These are phyloP conservation scores for Heteromormyrus szaboi DNA, from an alignment of 2,797 vertebrate species.

Conservation along the genomic window DNA sequence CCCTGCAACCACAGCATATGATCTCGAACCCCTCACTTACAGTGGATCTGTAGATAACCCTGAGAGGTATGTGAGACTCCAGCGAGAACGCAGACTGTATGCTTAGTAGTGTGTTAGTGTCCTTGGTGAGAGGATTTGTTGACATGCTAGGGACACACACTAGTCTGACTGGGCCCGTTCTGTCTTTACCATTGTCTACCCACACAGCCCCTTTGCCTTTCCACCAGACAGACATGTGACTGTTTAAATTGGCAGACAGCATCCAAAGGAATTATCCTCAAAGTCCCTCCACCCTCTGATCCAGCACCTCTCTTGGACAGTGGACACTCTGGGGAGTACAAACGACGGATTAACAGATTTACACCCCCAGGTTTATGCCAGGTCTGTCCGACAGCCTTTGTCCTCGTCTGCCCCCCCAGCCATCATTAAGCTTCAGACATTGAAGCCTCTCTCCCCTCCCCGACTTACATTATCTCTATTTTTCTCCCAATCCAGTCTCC, in stretches of 20 bases:
- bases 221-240: slow-evolving; percentile 67
- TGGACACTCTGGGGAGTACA: background rate
- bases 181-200: background rate
- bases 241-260: slow-evolving; percentile 63
- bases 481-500: background rate
- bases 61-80: background rate
- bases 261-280: slow-evolving; percentile 69
- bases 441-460: background rate
- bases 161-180: background rate
- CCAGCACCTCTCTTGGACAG: background rate
- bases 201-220: slow-evolving; percentile 54
- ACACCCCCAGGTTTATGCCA: background rate
- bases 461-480: background rate
- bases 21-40: background rate
- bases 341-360: background rate
- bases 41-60: background rate
- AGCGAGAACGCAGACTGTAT: background rate
- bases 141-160: background rate
- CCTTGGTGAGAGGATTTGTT: background rate
- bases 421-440: background rate
- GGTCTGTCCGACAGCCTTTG: background rate
- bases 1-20: background rate
- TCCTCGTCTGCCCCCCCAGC: background rate
- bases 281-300: slow-evolving; percentile 32
- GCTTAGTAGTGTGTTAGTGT: background rate